These are phyloP conservation scores for Pseudococcus jackbeardsleyi DNA, from an alignment of 2,888 invertebrate species.

Conservation along the genomic window DNA sequence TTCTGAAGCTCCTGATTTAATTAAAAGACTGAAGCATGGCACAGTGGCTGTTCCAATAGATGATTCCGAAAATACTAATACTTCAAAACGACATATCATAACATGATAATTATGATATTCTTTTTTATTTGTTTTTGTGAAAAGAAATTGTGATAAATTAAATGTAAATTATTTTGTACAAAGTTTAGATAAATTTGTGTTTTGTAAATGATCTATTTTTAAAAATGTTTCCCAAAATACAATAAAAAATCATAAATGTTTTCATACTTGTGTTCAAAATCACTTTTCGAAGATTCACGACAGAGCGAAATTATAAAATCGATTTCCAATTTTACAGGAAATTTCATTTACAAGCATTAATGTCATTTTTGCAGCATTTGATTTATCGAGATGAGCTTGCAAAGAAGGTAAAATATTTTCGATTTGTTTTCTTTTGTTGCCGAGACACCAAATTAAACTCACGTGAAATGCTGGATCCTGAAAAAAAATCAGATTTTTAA, in stretches of 20 bases:
- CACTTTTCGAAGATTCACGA: constrained; percentile 64
- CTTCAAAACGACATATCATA: constrained; percentile 8
- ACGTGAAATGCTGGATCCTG: constrained; percentile 88
- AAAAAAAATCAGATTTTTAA: constrained; percentile 69
- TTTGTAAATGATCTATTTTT: constrained; percentile 23
- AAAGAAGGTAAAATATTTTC: constrained; percentile 72
- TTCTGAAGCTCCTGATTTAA: constrained; percentile 30
- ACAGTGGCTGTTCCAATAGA: not conserved
- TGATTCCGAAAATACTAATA: not conserved
- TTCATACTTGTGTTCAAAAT: not conserved
- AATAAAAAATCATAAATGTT: not conserved
- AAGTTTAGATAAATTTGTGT: constrained; percentile 11
- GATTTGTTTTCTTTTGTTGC: constrained; percentile 75
- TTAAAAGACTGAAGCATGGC: constrained; percentile 24
- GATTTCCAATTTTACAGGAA: constrained; percentile 83
- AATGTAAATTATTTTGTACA: constrained; percentile 2
- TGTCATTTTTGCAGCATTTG: constrained; percentile 70
- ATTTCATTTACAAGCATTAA: constrained; percentile 74
- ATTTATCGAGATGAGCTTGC: constrained; percentile 71
- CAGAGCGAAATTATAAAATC: constrained; percentile 76
- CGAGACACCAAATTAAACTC: constrained; percentile 85
- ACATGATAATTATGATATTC: not conserved
- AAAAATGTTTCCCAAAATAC: constrained; percentile 46
- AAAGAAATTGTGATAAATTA: constrained; percentile 22
- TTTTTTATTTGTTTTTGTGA: not conserved